These are phyloP conservation scores for Anolis sagrei DNA, from an alignment of 2,113 vertebrate species.

Conservation along the genomic window DNA sequence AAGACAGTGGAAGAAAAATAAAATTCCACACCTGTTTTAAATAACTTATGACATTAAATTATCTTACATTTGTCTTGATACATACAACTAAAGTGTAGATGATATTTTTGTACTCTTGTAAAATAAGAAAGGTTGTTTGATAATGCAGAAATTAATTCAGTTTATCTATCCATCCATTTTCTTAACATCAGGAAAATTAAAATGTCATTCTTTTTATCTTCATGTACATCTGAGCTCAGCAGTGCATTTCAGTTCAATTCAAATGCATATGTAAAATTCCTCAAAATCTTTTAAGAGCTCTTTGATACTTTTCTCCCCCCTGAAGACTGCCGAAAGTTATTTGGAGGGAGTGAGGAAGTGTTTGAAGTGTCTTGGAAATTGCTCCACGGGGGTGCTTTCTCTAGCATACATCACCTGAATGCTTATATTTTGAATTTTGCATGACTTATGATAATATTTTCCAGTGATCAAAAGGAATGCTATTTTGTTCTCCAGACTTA, in stretches of 20 bases:
- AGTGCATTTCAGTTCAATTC: constrained; percentile 30
- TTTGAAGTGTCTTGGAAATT: constrained; percentile 37
- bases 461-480: neutral
- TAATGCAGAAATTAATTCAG: constrained; percentile 20
- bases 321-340: constrained; percentile 39
- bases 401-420: constrained; percentile 32
- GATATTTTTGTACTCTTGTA: neutral
- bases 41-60: neutral
- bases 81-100: neutral
- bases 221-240: constrained; percentile 21
- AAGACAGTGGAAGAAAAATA: neutral
- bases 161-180: neutral
- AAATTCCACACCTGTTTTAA: neutral
- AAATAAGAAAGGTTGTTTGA: neutral
- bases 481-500: neutral
- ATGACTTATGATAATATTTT: constrained; percentile 29
- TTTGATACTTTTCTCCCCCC: constrained; percentile 18
- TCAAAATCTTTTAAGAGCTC: constrained; percentile 17
- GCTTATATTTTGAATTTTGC: constrained; percentile 30
- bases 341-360: neutral
- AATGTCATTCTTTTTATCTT: neutral
- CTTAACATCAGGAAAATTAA: neutral
- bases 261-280: constrained; percentile 34
- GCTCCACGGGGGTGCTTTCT: constrained; percentile 32
- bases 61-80: neutral